Evolutionary conservation across 2,888 invertebrate species (phyloP), one percentile per base, ranked within the genome.

Genomic region (Priocnemis perturbator): DNA sequence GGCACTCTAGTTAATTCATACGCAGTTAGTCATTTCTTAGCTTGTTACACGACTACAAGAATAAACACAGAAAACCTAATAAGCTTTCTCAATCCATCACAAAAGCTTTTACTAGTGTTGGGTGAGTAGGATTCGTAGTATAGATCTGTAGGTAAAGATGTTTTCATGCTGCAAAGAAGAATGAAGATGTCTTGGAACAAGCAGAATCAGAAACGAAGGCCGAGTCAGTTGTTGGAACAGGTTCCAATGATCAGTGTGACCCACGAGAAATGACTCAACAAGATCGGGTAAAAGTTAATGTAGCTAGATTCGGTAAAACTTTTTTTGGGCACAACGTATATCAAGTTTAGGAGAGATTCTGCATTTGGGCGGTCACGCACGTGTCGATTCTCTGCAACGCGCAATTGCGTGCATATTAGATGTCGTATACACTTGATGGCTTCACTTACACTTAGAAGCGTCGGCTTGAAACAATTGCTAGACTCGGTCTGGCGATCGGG

Each of bases 111-210:
- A 73, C 17, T 68, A 69, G 57, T 59, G 65, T 64, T 69, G 78
- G 87, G 86, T 86, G 86, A 87, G 86, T 86, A 86, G 82, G 62
- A 78, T 65, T 81, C 77, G 87, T 89, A 89, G 88, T 85, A 82
- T 88, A 88, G 88, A 86, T 85, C 79, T 88, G 87, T 89, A 88
- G 88, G 86, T 84, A 84, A 85, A 85, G 85, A 84, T 88, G 85
- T 88, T 89, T 88, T 88, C 88, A 88, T 88, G 89, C 88, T 89
- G 88, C 88, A 55, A 81, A 84, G 86, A 83, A 87, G 85, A 83
- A 64, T 77, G 84, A 86, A 80, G 88, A 87, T 80, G 75, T 74
- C 68, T 78, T 70, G 79, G 85, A 83, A 78, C 78, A 78, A 75
- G 73, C 74, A 67, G 85, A 86, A 73, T 73, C 80, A 68, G 83